Evolutionary conservation across 2,113 vertebrate genomes (phyloP).

Genomic region (Leptobrachium ailaonicum): DNA sequence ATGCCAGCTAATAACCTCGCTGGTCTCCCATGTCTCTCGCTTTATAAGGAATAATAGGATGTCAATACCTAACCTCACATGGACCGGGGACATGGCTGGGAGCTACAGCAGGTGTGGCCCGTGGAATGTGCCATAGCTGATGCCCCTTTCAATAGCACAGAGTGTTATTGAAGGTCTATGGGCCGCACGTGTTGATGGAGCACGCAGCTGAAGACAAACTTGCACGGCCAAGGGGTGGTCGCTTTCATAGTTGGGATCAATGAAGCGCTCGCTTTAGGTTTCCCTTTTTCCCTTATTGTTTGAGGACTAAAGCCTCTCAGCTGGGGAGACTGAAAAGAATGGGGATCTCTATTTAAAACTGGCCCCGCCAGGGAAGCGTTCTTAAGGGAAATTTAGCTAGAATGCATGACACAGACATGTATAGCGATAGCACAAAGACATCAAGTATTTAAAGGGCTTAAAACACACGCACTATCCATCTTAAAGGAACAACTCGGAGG

Average conservation of each 20-base stretch:
- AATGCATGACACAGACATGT: conserved; percentile 38
- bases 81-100: conserved; percentile 30
- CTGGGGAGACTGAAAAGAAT: conserved; percentile 67
- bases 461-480: conserved; percentile 33
- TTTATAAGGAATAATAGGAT: conserved; percentile 34
- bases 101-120: conserved; percentile 65
- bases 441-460: conserved; percentile 33
- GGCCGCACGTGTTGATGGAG: conserved; percentile 50
- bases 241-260: conserved; percentile 64
- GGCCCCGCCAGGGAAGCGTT: conserved; percentile 45
- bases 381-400: conserved; percentile 13
- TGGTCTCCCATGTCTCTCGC: conserved; percentile 24
- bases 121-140: conserved; percentile 57
- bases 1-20: not conserved
- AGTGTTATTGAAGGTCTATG: conserved; percentile 60
- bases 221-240: conserved; percentile 64
- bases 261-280: conserved; percentile 63
- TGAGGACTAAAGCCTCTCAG: conserved; percentile 66
- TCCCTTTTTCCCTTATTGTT: conserved; percentile 54
- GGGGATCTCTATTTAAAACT: conserved; percentile 56
- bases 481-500: conserved; percentile 6
- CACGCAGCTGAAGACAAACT: conserved; percentile 64
- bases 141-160: conserved; percentile 53
- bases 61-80: conserved; percentile 28
- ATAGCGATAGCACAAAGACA: conserved; percentile 35